phyloP scores from a whole-genome alignment of 2,113 vertebrate genomes.

The Panurus biarmicus region DNA sequence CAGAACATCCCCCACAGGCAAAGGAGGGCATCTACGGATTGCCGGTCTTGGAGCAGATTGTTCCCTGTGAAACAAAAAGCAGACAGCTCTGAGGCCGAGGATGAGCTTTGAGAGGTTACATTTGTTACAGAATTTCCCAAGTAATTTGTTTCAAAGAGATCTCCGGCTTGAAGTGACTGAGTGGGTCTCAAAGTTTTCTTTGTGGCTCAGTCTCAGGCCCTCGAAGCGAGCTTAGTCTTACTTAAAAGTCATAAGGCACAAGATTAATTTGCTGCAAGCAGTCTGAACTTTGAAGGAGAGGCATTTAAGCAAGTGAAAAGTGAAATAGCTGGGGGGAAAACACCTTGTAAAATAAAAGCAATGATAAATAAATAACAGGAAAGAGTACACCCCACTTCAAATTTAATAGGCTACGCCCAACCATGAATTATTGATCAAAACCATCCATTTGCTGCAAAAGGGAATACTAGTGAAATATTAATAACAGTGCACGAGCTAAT shows the following conservation, averaged over 20 bases:
- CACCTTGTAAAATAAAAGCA: neutral
- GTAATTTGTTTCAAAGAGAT: neutral
- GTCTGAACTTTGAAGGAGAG: slow-evolving; percentile 3
- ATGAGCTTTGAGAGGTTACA: neutral
- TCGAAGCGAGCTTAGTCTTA: neutral
- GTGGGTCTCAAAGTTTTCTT: neutral
- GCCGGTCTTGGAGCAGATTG: neutral
- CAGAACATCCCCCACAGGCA: neutral
- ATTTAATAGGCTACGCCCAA: slow-evolving; percentile 13
- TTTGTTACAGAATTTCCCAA: neutral
- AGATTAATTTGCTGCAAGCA: neutral
- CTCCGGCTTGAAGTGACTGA: neutral
- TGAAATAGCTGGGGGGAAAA: neutral
- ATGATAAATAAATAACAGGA: slow-evolving; percentile 52
- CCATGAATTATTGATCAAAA: slow-evolving; percentile 45
- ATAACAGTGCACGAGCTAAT: neutral
- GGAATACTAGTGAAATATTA: slow-evolving; percentile 31
- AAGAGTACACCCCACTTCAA: slow-evolving; percentile 11
- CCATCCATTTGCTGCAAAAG: neutral
- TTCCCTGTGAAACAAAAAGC: neutral
- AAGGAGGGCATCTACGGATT: neutral
- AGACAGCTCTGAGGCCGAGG: neutral
- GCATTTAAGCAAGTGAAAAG: slow-evolving; percentile 27
- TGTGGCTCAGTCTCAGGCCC: neutral
- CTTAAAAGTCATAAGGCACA: neutral